Conservation (phyloP, 2,888 invertebrate genomes). For the Tortricodes alternella region DNA sequence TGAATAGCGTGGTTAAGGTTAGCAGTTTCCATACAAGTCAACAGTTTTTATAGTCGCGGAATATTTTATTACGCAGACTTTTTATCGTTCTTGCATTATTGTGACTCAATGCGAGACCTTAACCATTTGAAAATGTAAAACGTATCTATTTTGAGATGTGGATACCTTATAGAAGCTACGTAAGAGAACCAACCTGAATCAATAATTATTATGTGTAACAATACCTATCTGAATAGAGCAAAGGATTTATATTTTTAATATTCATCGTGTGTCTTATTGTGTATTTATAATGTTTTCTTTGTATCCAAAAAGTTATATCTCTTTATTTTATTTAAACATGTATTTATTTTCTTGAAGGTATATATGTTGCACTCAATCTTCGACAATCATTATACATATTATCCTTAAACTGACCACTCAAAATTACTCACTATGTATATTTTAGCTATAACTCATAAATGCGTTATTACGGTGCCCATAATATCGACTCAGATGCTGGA, state of each 20-base stretch:
- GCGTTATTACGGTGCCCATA: neutral
- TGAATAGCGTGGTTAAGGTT: conserved; percentile 13
- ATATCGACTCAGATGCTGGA: neutral
- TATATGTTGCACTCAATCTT: neutral
- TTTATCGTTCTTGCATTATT: conserved; percentile 19
- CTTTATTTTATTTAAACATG: conserved; percentile 8
- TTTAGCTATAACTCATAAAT: neutral
- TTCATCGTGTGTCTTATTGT: conserved; percentile 4
- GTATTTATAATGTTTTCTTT: conserved; percentile 9
- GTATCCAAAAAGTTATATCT: conserved; percentile 2
- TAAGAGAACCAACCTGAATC: conserved; percentile 11
- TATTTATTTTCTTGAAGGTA: conserved; percentile 11
- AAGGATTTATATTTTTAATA: conserved; percentile 24
- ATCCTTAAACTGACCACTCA: neutral
- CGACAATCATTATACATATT: neutral
- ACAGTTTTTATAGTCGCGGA: neutral
- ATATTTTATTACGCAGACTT: neutral
- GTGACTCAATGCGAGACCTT: conserved; percentile 6
- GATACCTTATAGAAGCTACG: neutral
- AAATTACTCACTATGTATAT: neutral
- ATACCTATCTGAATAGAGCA: conserved; percentile 7
- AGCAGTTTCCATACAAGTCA: neutral
- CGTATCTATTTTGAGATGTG: neutral
- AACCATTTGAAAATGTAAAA: conserved; percentile 1
- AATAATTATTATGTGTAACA: conserved; percentile 2